Evolutionary conservation across 1,140 invertebrate genomes (phyloP).

Genomic region (Lepidostoma basale): DNA sequence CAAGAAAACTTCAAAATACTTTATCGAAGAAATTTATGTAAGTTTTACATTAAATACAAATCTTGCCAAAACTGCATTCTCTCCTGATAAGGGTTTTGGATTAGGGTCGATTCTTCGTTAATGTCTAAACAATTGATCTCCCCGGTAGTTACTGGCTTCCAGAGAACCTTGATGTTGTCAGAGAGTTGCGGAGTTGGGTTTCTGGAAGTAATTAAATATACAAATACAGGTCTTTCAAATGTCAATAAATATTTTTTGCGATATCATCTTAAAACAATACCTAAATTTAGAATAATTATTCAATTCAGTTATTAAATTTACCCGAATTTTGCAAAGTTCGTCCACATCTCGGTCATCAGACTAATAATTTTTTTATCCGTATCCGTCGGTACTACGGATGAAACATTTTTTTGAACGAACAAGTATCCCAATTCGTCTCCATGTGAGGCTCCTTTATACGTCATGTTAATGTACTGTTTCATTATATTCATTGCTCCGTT

Average conservation of each 20-base stretch:
- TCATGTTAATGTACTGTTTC: constrained; percentile 51
- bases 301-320: too few species aligned
- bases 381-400: constrained; percentile 41
- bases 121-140: not conserved
- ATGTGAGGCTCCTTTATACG: constrained; percentile 52
- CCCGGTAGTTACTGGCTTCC: not conserved
- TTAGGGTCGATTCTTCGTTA: not conserved
- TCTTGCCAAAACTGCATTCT: constrained; percentile 1
- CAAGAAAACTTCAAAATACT: too few species aligned
- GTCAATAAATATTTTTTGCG: too few species aligned
- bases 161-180: not conserved
- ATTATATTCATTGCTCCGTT: constrained; percentile 51
- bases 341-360: constrained; percentile 58
- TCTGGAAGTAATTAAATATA: too few species aligned
- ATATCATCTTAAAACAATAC: too few species aligned
- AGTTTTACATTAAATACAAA: too few species aligned
- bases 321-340: constrained; percentile 49
- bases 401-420: constrained; percentile 51
- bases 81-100: not conserved
- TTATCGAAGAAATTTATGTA: too few species aligned
- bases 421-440: constrained; percentile 56
- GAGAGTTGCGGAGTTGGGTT: not conserved
- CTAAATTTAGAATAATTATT: too few species aligned
- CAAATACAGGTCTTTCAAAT: too few species aligned
- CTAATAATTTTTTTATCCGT: constrained; percentile 51